These are phyloP conservation scores for Rhyacophila evoluta DNA, from an alignment of 2,888 invertebrate genomes.

Conservation along the genomic window DNA sequence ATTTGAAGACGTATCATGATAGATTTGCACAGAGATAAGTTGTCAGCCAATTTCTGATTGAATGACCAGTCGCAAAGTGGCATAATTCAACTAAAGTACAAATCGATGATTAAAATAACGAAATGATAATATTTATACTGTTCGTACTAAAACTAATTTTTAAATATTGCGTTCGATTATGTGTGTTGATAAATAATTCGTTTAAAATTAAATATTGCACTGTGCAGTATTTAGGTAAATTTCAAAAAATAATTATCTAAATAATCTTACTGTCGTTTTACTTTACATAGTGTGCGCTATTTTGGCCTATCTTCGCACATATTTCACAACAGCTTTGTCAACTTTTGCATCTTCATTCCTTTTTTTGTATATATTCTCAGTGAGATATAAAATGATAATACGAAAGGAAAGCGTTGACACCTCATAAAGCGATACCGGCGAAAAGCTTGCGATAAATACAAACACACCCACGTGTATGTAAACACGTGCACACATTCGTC, in stretches of 20 bases:
- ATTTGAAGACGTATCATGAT: too few relatives aligned
- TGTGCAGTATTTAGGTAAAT: neutral
- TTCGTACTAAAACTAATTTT: too few relatives aligned
- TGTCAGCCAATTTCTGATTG: too few relatives aligned
- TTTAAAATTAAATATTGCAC: too few relatives aligned
- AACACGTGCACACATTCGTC: neutral
- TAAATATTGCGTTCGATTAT: too few relatives aligned
- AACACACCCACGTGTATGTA: neutral
- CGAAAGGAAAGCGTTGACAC: neutral
- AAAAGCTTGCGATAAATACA: neutral
- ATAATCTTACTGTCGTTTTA: too few relatives aligned
- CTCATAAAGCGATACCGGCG: neutral
- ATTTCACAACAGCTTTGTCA: neutral
- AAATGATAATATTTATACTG: too few relatives aligned
- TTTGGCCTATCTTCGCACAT: neutral
- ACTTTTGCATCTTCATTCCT: neutral
- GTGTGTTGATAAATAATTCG: too few relatives aligned
- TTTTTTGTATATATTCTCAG: neutral
- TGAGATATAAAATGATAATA: slow-evolving; percentile 12
- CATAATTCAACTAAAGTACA: too few relatives aligned
- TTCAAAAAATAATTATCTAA: neutral
- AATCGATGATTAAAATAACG: too few relatives aligned
- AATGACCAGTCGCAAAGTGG: too few relatives aligned
- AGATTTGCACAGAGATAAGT: too few relatives aligned
- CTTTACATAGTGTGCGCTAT: neutral